These are phyloP conservation scores for Smutsia gigantea DNA, from an alignment of 2,797 vertebrate genomes.

Conservation along the genomic window DNA sequence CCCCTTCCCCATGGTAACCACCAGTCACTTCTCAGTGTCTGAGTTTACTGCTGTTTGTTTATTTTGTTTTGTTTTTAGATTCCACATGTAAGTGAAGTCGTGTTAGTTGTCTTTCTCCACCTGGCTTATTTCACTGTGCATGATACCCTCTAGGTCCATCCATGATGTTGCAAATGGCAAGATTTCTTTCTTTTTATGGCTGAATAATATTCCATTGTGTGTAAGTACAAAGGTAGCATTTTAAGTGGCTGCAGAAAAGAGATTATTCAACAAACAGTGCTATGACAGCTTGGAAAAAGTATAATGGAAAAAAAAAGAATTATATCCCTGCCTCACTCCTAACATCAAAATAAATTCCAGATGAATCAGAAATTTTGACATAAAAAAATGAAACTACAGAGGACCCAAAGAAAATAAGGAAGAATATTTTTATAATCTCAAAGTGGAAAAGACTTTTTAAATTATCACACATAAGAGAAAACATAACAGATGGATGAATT, in stretches of 20 bases:
- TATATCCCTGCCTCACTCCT: neutral
- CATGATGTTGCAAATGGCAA: too few relatives aligned
- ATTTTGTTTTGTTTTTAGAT: too few relatives aligned
- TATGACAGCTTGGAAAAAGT: neutral
- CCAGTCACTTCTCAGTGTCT: too few relatives aligned
- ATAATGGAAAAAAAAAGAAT: neutral
- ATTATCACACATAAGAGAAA: neutral
- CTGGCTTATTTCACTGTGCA: too few relatives aligned
- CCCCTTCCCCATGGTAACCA: too few relatives aligned
- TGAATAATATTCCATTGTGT: too few relatives aligned
- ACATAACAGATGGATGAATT: neutral
- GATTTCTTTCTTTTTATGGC: too few relatives aligned
- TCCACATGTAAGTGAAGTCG: too few relatives aligned
- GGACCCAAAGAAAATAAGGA: neutral
- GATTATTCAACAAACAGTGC: neutral
- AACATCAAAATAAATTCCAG: constrained; percentile 31
- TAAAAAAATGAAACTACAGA: neutral
- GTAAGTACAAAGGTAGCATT: neutral
- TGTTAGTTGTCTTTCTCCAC: too few relatives aligned
- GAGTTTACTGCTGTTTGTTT: too few relatives aligned
- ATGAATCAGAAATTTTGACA: neutral
- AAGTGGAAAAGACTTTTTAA: neutral
- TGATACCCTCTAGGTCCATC: too few relatives aligned
- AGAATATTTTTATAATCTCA: neutral
- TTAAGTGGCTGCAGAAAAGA: constrained; percentile 30